Evolutionary conservation across 2,797 vertebrate genomes (phyloP), one percentile per base, ranked within the genome.

Genomic region (Sebastes diploproa): DNA sequence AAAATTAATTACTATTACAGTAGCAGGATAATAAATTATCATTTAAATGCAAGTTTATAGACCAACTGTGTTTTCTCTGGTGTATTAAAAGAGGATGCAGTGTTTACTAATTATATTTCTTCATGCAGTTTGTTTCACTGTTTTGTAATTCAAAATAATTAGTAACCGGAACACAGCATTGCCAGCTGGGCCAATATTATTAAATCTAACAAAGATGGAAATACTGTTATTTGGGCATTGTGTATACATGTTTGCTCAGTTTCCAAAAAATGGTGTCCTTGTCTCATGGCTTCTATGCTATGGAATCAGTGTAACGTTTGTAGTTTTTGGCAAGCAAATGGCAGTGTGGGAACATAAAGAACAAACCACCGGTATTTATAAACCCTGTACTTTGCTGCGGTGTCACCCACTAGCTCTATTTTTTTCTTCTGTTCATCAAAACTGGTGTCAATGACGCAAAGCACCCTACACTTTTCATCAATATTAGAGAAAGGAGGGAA

Each of bases 281-380:
- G 77, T 78, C 75, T 77, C 60, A 30, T 68, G 34, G 59, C 67
- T 81, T 81, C 18, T 56, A 76, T 81, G 73, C 80, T 82, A 72
- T 72, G 56, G 61, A 81, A 81, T 75, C 32, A 13, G 25, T 79
- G 10, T 73, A 76, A 84, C 62, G 66, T 77, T 78, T 81, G 79
- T 83, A 77, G 61, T 67, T 87, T 83, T 77, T 88, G 73, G 83
- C 82, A 69, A 50, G 46, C 30, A 36, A 27, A 32, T 80, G 3
- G 32, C 60, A 83, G 83, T 75, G 87, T 89, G 80, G 84, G 86
- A 80, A 78, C 71, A 80, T 55, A 27, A 77, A 67, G 65, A 81
- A 80, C 52, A 83, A 66, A 79, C 74, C 80, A 71, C 25, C 46
- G 70, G 77, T 84, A 88, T 86, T 83, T 83, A 74, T 88, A 88